phyloP scores from a whole-genome alignment of 2,113 vertebrate species.

The Phrynocephalus versicolor region DNA sequence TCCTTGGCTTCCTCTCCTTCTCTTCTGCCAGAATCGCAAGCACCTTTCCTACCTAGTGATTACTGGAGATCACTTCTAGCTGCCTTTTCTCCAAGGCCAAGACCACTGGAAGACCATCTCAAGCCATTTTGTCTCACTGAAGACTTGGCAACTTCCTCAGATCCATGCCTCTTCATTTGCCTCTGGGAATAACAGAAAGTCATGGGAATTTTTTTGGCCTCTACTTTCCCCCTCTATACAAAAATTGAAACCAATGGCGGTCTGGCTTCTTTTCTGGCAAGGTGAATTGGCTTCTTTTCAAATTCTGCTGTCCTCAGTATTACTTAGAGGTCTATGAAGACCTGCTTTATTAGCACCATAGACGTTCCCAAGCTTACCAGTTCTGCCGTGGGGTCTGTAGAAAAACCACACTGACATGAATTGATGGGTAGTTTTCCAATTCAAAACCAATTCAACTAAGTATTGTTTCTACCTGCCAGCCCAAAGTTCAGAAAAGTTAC shows the following conservation, averaged over 20 bases:
- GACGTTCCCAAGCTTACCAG: neutral
- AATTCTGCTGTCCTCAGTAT: neutral
- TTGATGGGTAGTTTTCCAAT: neutral
- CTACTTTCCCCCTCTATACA: neutral
- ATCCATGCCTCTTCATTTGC: neutral
- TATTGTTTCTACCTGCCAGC: neutral
- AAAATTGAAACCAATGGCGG: no score
- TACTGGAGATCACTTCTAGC: neutral
- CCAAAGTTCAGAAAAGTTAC: no score
- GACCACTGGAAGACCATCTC: neutral
- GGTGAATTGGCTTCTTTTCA: neutral
- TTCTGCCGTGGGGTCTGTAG: neutral
- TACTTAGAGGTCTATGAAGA: neutral
- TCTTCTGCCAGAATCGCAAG: neutral
- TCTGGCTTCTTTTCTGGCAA: no score
- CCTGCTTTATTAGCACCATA: neutral
- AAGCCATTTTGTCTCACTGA: neutral
- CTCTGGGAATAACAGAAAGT: neutral
- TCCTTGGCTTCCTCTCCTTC: neutral
- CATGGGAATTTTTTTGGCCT: neutral
- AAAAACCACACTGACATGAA: neutral
- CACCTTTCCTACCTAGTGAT: neutral
- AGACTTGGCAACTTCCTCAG: neutral
- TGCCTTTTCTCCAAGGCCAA: neutral
- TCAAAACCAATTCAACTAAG: neutral